Evolutionary conservation across 92 coral and sea anemone genomes (phyloP), one percentile per base, ranked within the genome.

Genomic region (Palythoa grandiflora): DNA sequence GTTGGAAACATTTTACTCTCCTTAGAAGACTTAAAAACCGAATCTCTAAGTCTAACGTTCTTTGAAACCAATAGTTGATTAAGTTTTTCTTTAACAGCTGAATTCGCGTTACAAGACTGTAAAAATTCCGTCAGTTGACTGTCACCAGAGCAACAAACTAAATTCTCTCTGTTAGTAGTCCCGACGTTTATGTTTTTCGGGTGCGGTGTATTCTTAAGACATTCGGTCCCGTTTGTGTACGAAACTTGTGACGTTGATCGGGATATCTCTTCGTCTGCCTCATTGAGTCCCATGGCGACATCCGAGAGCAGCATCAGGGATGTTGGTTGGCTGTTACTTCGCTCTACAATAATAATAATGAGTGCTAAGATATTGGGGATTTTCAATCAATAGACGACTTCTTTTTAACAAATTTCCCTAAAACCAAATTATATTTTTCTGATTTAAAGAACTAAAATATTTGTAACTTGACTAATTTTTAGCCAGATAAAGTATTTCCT

Each of bases 281-380:
- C 48, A 50, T 65, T 81, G 19, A 81, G 86, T 65, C 40, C 47
- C 48, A 28, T 65, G 50, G 86, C 86, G 19, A 81, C 47, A 48
- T 81, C 86, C 11, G 86, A 81, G 5, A 81, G 75, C 13, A 81
- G 50, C 86, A 81, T 81, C 75, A 81, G 47, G 6, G 75, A 71
- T 12, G 86, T 66, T 36, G 85, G 20, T n/a, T 13, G 57, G 20
- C 44, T 48, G 47, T 40, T 66, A 47, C 39, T 21, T 21, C 63
- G 39, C 28, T 81, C 86, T 81, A 63, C 17, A 65, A 81, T 12
- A 9, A 66, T 28, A 36, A 54, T 15, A 19, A 5, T 13, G 13
- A 11, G 65, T 13, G 5, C 3, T 1, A 59, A 13, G 3, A 2
- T 59, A 13, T 59, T 10, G 28, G 28, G 28, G 28, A 28, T 28